Conservation (phyloP, 2,113 vertebrate genomes). For the Gavialis gangeticus region DNA sequence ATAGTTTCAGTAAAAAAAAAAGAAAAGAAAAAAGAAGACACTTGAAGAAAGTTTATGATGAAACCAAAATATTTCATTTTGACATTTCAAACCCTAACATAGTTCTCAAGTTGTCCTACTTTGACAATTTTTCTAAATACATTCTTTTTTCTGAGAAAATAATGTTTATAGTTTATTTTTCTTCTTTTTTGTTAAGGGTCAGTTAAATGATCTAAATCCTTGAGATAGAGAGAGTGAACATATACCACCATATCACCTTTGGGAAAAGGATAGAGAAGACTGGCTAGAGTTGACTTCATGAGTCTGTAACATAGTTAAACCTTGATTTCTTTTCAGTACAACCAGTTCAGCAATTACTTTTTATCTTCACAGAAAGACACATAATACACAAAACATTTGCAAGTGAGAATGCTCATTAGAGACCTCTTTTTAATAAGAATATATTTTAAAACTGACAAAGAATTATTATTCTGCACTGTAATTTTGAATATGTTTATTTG, state of each 20-base stretch:
- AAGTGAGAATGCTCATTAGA: not conserved
- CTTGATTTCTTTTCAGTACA: not conserved
- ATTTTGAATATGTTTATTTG: not conserved
- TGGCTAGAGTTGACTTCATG: not conserved
- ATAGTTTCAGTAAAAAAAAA: too few species aligned
- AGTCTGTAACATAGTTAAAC: not conserved
- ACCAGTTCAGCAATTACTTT: not conserved
- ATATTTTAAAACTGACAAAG: not conserved
- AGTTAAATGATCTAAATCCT: not conserved
- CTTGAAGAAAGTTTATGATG: too few species aligned
- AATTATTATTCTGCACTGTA: not conserved
- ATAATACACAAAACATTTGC: not conserved
- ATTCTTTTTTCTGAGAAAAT: not conserved
- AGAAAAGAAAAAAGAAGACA: too few species aligned
- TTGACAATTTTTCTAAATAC: not conserved
- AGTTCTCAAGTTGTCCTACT: conserved; percentile 2
- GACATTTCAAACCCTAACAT: not conserved
- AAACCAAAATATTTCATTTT: too few species aligned
- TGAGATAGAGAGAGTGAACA: not conserved
- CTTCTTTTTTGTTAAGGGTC: not conserved
- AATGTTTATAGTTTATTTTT: not conserved
- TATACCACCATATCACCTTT: not conserved
- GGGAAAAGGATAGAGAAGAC: not conserved
- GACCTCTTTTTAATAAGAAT: not conserved
- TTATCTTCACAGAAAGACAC: not conserved